Evolutionary conservation across 2,888 invertebrate species (phyloP).

Genomic region (Dynastes grantii): DNA sequence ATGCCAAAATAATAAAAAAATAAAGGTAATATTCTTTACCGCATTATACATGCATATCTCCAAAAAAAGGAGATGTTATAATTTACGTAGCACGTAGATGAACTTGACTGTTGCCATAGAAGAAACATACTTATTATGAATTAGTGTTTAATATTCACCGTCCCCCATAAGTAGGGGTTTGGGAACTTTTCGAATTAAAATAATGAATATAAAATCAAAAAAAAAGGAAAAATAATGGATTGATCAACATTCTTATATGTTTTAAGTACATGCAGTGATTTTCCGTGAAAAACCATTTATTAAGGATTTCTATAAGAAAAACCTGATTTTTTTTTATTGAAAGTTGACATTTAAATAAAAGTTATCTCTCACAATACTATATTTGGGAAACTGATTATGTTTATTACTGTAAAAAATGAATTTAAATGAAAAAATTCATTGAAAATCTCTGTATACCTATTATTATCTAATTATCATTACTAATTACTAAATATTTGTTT

Average conservation of each 20-base stretch:
- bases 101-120: constrained; percentile 62
- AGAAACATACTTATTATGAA: constrained; percentile 55
- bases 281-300: too few relatives aligned
- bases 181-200: constrained; percentile 18
- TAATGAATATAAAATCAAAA: constrained; percentile 19
- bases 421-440: too few relatives aligned
- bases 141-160: constrained; percentile 40
- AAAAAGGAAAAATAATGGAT: not conserved
- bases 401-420: too few relatives aligned
- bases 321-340: too few relatives aligned
- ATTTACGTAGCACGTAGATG: constrained; percentile 63
- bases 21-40: constrained; percentile 57
- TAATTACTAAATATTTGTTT: constrained; percentile 13
- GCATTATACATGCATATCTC: not conserved
- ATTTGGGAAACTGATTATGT: too few relatives aligned
- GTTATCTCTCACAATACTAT: too few relatives aligned
- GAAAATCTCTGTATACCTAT: too few relatives aligned
- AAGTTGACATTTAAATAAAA: too few relatives aligned
- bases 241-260: too few relatives aligned
- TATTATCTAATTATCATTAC: too few relatives aligned
- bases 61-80: constrained; percentile 60
- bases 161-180: not conserved
- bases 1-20: constrained; percentile 57
- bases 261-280: too few relatives aligned
- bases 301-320: too few relatives aligned